These are phyloP conservation scores for Chrysocyon brachyurus DNA, from an alignment of 2,797 vertebrate genomes.

Conservation along the genomic window DNA sequence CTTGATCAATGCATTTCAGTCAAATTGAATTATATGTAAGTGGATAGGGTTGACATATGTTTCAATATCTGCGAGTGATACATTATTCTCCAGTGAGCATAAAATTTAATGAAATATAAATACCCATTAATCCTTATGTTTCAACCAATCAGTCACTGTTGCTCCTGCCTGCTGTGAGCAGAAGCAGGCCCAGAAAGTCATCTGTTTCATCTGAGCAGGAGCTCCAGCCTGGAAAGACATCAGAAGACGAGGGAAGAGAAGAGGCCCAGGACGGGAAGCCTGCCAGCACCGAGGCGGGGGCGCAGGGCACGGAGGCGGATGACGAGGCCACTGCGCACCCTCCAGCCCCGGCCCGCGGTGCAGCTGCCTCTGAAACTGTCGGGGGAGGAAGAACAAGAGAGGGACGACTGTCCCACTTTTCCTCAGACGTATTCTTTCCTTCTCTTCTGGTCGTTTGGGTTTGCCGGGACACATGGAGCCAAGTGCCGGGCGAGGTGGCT, in stretches of 20 bases:
- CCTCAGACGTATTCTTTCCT: background rate
- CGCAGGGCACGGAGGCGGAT: accelerated
- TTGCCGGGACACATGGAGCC: background rate
- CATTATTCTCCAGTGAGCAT: constrained; percentile 96
- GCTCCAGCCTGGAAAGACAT: constrained; percentile 93
- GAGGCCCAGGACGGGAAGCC: constrained; percentile 80
- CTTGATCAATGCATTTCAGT: constrained; percentile 97
- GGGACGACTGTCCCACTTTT: accelerated
- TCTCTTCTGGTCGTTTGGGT: background rate
- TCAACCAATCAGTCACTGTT: constrained; percentile 94
- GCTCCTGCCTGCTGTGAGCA: constrained; percentile 93
- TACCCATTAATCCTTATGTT: constrained; percentile 98
- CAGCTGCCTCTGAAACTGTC: background rate
- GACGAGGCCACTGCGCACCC: background rate
- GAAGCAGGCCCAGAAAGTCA: constrained; percentile 93
- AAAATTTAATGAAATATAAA: constrained; percentile 99
- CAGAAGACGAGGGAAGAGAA: constrained; percentile 89
- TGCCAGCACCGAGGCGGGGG: constrained; percentile 72
- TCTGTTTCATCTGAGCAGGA: constrained; percentile 95
- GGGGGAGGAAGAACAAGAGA: background rate
- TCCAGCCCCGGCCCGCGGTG: background rate
- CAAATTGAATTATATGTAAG: constrained; percentile 98
- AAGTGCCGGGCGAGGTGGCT: background rate
- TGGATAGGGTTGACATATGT: constrained; percentile 98
- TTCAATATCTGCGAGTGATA: constrained; percentile 96